These are phyloP conservation scores for Eidolon helvum DNA, from an alignment of 2,113 vertebrate genomes.

Conservation along the genomic window DNA sequence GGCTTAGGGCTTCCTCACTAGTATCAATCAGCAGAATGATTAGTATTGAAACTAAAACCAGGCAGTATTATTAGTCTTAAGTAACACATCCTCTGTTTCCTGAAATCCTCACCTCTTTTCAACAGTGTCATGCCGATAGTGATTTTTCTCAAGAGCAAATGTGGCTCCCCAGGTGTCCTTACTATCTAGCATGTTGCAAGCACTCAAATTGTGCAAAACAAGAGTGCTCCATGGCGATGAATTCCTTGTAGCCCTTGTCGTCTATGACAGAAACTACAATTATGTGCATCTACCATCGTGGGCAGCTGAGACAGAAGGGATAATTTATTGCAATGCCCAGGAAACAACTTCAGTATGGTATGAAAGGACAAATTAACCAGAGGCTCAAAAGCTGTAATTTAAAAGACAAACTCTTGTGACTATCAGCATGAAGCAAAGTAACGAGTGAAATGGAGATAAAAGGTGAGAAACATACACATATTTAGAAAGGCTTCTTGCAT, in stretches of 20 bases:
- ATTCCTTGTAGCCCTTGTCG: not conserved
- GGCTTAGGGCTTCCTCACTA: not conserved
- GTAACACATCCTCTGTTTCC: not conserved
- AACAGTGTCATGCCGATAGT: accelerated
- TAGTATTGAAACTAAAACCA: not conserved
- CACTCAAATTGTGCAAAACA: not conserved
- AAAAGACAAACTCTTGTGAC: not conserved
- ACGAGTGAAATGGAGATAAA: not conserved
- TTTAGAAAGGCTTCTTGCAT: not conserved
- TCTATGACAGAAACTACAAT: not conserved
- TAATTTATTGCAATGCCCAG: not conserved
- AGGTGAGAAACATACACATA: not conserved
- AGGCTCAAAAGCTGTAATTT: not conserved
- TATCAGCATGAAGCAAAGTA: not conserved
- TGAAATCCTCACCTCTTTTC: not conserved
- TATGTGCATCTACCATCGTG: not conserved
- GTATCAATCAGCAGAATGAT: no score
- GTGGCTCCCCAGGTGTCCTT: not conserved
- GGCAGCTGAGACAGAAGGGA: not conserved
- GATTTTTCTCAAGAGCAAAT: not conserved
- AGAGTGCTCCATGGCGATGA: not conserved
- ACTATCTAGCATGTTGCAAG: not conserved
- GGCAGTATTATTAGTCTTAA: not conserved
- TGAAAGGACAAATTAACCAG: not conserved
- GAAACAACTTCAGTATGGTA: not conserved